Evolutionary conservation across 2,797 vertebrate genomes (phyloP), one percentile per base, ranked within the genome.

Genomic region (Vultur gryphus): DNA sequence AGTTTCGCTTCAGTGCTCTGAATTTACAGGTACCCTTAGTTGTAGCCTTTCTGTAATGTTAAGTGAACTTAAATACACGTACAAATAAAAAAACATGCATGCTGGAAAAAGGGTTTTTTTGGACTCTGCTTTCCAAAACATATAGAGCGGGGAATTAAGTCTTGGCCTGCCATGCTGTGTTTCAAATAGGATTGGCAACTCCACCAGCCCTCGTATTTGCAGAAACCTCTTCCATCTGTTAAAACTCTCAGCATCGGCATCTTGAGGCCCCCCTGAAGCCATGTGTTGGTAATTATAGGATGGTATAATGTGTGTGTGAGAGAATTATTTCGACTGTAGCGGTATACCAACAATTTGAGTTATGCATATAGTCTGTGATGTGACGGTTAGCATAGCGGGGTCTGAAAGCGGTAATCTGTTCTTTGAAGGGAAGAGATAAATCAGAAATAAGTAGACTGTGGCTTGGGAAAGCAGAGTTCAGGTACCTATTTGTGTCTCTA

Each of bases 211-310:
- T 75, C 7, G 1, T 71, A 66, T 55, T 93, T 70, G 33, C 41
- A 66, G 62, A 93, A 93, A 58, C 29, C 16, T 59, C 49, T 75
- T 61, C 51, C 66, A 89, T 73, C 51, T 91, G 78, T 77, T 80
- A 64, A 64, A 76, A 37, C 49, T 77, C 23, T 83, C 37, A 20
- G 13, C 26, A 39, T 2, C 43, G 35, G 51, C 75, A 90, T 49
- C 35, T 84, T 46, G n/a, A 89, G 37, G 15, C 26, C 43, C 10
- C 23, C 37, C 24, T 51, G 44, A 78, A 88, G n/a, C 33, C 57
- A 20, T 48, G 58, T 73, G 52, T 61, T 88, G 71, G 52, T 58
- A 81, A 85, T 90, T 75, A 61, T 18, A 87, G 52, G 61, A 48
- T 70, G 43, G 48, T 69, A 55, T 37, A 82, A 39, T n/a, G 49